These are phyloP conservation scores for Thamnophis elegans DNA, from an alignment of 2,797 vertebrate genomes.

Conservation along the genomic window DNA sequence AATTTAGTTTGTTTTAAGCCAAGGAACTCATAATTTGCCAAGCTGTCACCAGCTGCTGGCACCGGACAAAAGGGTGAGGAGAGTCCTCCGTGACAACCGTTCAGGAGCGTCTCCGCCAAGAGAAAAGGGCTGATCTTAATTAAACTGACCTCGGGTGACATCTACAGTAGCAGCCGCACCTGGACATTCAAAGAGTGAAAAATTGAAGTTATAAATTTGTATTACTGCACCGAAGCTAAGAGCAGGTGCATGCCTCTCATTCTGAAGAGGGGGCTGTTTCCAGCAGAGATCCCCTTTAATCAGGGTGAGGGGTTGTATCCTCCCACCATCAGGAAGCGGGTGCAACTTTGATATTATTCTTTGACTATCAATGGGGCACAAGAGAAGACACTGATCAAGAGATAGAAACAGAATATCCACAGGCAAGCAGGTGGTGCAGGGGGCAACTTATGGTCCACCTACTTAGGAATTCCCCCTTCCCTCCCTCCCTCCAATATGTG, in stretches of 20 bases:
- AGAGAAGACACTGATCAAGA: conserved; percentile 69
- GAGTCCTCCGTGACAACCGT: conserved; percentile 79
- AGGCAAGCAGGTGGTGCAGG: conserved; percentile 70
- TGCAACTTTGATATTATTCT: conserved; percentile 45
- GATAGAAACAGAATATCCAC: conserved; percentile 73
- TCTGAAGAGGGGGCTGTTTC: conserved; percentile 14
- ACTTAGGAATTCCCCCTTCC: background rate
- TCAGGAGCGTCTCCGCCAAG: conserved; percentile 73
- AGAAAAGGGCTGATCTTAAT: conserved; percentile 77
- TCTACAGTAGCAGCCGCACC: conserved; percentile 75
- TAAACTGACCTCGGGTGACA: conserved; percentile 79
- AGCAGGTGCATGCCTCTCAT: background rate
- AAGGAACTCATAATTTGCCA: conserved; percentile 86
- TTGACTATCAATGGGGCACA: conserved; percentile 60
- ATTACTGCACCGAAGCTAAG: conserved; percentile 26
- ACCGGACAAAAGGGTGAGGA: conserved; percentile 76
- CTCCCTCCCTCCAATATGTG: background rate
- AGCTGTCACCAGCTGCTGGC: conserved; percentile 83
- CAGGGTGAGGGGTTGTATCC: background rate
- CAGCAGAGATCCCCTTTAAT: conserved; percentile 6
- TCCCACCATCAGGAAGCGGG: conserved; percentile 11
- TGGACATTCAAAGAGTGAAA: conserved; percentile 72
- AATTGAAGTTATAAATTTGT: conserved; percentile 71
- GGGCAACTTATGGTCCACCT: background rate
- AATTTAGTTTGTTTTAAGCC: conserved; percentile 88